phyloP scores from a whole-genome alignment of 2,888 invertebrate species.

The Acanthosepion esculentum region DNA sequence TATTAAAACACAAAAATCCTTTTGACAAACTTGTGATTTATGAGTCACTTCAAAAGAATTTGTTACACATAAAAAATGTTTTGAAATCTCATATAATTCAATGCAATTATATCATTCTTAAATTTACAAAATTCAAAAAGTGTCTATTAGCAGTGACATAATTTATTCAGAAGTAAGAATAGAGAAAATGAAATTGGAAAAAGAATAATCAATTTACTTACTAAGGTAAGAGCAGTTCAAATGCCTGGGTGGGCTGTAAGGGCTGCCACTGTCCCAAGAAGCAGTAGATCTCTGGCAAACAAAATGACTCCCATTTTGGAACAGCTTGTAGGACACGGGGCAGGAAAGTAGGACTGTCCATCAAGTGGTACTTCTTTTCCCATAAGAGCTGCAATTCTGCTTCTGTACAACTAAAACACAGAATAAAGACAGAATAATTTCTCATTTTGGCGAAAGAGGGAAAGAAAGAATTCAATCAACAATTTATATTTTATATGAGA shows the following conservation, averaged over 20 bases:
- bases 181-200: neutral
- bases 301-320: slow-evolving; percentile 89
- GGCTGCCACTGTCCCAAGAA: slow-evolving; percentile 90
- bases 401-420: slow-evolving; percentile 65
- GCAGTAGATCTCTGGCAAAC: slow-evolving; percentile 88
- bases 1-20: too few species aligned
- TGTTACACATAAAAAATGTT: too few species aligned
- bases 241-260: slow-evolving; percentile 89
- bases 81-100: too few species aligned
- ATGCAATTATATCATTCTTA: too few species aligned
- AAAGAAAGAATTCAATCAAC: too few species aligned
- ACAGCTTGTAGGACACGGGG: slow-evolving; percentile 74
- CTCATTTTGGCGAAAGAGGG: too few species aligned
- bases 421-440: neutral
- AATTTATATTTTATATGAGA: too few species aligned
- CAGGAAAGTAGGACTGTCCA: slow-evolving; percentile 82
- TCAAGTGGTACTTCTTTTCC: slow-evolving; percentile 93
- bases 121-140: too few species aligned
- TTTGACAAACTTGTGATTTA: too few species aligned
- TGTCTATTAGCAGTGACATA: too few species aligned
- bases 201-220: slow-evolving; percentile 76
- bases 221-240: slow-evolving; percentile 94
- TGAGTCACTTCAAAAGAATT: too few species aligned
- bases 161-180: neutral
- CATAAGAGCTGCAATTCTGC: slow-evolving; percentile 82